Evolutionary conservation across 2,113 vertebrate genomes (phyloP), one percentile per base, ranked within the genome.

Genomic region (Ailurus styani): DNA sequence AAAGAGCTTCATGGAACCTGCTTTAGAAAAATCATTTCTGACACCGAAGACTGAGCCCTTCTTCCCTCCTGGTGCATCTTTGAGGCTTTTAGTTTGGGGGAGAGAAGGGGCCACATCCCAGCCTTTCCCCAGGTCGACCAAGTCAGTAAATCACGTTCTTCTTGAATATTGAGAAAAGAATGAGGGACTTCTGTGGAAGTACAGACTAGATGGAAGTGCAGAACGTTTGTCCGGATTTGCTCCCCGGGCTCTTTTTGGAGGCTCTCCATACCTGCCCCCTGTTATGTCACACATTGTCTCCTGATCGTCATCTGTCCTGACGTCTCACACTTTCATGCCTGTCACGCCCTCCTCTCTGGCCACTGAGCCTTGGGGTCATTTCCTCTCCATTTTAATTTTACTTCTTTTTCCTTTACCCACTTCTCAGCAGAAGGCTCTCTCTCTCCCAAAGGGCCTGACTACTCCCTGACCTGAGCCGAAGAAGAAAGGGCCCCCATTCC

Each of bases 401-500:
- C 27, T 54, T 73, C 82, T 85, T 64, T 72, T 87, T 12, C 73
- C 40, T 86, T 29, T 62, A 14, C 21, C 45, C 34, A 18, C 23
- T 50, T n/a, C 23, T 79, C n/a, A 47, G 47, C 1, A 15, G 31
- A 86, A 86, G 31, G 13, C 77, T 47, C 47, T 40, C 87, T 78
- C 17, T 40, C 72, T 96, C 87, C 83, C 93, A 88, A 72, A 68
- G 62, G 77, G 4, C 52, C 47, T n/a, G 75, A 47, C 47, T 27
- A 9, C 45, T n/a, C 42, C 45, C 50, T 42, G 11, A 54, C 11
- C 75, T 42, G 54, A 84, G 50, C 68, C 40, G 20, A 45, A 54
- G n/a, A 57, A 75, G 55, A 91, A 40, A 77, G 21, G n/a, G 45
- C 23, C 68, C 29, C 15, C 29, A 27, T 15, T 42, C 29, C 81